Evolutionary conservation across 1,140 invertebrate genomes (phyloP).

Genomic region (Atopsyche davidsoni): DNA sequence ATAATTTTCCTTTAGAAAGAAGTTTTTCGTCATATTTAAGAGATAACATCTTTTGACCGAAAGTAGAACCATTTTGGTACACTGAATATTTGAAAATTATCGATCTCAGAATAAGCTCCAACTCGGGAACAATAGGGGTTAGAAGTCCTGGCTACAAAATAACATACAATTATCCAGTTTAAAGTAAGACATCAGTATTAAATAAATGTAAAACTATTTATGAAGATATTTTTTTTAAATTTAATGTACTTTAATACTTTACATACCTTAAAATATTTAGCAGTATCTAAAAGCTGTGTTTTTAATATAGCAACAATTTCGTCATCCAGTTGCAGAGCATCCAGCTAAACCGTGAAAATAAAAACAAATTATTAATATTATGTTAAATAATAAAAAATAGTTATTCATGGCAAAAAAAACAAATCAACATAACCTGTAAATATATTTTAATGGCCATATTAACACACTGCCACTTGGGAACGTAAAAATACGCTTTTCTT

Average conservation of each 20-base stretch:
- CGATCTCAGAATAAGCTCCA: slow-evolving; percentile 52
- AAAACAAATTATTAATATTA: not conserved
- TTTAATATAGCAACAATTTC: slow-evolving; percentile 27
- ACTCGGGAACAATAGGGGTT: slow-evolving; percentile 49
- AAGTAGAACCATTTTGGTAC: slow-evolving; percentile 47
- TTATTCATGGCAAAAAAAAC: slow-evolving; percentile 2
- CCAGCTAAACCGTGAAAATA: slow-evolving; percentile 18
- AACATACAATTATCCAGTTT: slow-evolving; percentile 5
- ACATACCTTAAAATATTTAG: slow-evolving; percentile 27
- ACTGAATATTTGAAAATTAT: slow-evolving; percentile 55
- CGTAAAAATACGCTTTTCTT: too few species aligned
- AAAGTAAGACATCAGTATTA: not conserved
- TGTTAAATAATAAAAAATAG: not conserved
- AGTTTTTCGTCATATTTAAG: slow-evolving; percentile 51
- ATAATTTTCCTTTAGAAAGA: slow-evolving; percentile 45
- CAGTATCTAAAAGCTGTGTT: slow-evolving; percentile 23
- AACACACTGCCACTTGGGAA: too few species aligned
- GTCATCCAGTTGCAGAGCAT: slow-evolving; percentile 27
- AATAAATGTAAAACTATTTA: not conserved
- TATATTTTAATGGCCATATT: too few species aligned
- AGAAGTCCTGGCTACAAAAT: slow-evolving; percentile 46
- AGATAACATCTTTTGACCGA: slow-evolving; percentile 57
- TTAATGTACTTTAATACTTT: not conserved
- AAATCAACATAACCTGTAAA: too few species aligned
- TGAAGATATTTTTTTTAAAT: slow-evolving; percentile 2